Conservation (phyloP, 1,140 invertebrate genomes). For the Patella vulgata region DNA sequence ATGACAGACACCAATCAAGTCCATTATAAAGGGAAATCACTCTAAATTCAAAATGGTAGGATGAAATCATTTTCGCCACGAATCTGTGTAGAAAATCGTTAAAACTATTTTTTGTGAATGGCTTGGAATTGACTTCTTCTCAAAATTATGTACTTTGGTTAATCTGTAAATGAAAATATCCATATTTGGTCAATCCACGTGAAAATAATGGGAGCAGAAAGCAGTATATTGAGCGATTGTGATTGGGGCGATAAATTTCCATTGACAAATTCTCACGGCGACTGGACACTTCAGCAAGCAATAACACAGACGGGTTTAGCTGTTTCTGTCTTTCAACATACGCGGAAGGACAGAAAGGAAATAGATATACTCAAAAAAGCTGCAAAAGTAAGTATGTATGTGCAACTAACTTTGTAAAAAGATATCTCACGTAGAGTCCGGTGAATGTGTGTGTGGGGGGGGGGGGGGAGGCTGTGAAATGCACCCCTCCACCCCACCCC, state of each 20-base stretch:
- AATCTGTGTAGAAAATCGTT: too few species aligned
- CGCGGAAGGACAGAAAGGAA: slow-evolving; percentile 36
- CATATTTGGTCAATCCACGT: too few species aligned
- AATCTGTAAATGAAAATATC: too few species aligned
- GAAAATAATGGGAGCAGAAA: slow-evolving; percentile 54
- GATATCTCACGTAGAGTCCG: background rate
- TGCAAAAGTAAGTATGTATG: slow-evolving; percentile 39
- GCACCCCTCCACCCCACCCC: too few species aligned
- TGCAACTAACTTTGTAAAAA: background rate
- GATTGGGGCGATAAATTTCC: slow-evolving; percentile 35
- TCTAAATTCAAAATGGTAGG: too few species aligned
- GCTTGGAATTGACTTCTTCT: too few species aligned
- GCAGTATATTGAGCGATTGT: slow-evolving; percentile 43
- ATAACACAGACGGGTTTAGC: slow-evolving; percentile 26
- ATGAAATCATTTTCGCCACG: too few species aligned
- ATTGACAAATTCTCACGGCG: slow-evolving; percentile 7
- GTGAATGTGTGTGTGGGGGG: background rate
- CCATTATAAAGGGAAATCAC: too few species aligned
- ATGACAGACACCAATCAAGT: too few species aligned
- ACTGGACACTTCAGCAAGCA: slow-evolving; percentile 40
- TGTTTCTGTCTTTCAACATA: slow-evolving; percentile 37
- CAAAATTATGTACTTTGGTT: too few species aligned
- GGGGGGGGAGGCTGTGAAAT: too few species aligned
- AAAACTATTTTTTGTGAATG: too few species aligned
- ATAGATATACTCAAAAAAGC: slow-evolving; percentile 36